Percentiles rank a stretch among this genome's conserved stretches.
Evolutionary conservation across 2,113 vertebrate genomes (phyloP).

Genomic region (Aramus guarauna): DNA sequence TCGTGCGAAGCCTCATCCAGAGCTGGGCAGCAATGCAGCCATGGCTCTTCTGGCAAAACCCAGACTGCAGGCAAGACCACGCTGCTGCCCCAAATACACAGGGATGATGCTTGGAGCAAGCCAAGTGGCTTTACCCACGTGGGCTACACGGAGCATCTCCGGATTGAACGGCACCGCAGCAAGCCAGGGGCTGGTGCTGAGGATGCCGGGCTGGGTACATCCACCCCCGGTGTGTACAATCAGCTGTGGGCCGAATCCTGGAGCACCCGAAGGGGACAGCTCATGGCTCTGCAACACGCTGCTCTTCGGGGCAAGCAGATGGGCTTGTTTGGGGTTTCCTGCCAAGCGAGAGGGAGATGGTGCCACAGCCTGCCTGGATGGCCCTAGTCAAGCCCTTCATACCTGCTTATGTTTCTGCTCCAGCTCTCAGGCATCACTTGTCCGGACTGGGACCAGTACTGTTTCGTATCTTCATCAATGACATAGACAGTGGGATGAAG

Average conservation of each 20-base stretch:
- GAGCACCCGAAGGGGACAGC: accelerated
- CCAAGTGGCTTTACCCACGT: not conserved
- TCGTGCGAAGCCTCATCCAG: accelerated
- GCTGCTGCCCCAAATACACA: accelerated
- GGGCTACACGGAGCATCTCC: not conserved
- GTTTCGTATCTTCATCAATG: not conserved
- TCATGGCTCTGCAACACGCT: not conserved
- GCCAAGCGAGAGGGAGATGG: not conserved
- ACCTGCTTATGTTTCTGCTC: not conserved
- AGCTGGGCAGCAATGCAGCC: not conserved
- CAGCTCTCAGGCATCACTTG: not conserved
- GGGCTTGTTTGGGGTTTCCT: not conserved
- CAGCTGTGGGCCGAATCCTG: accelerated
- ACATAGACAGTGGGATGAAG: not conserved
- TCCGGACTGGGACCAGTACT: not conserved
- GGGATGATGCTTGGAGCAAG: not conserved
- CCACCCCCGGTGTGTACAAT: too few species aligned
- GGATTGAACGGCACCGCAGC: not conserved
- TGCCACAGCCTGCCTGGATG: not conserved
- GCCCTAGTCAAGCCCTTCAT: not conserved
- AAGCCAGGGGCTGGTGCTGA: not conserved
- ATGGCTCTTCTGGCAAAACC: not conserved
- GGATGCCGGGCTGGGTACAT: not conserved
- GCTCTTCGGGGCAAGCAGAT: not conserved
- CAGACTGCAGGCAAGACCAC: not conserved